These are phyloP conservation scores for Nomada hirtipes DNA, from an alignment of 2,888 invertebrate genomes.

Conservation along the genomic window DNA sequence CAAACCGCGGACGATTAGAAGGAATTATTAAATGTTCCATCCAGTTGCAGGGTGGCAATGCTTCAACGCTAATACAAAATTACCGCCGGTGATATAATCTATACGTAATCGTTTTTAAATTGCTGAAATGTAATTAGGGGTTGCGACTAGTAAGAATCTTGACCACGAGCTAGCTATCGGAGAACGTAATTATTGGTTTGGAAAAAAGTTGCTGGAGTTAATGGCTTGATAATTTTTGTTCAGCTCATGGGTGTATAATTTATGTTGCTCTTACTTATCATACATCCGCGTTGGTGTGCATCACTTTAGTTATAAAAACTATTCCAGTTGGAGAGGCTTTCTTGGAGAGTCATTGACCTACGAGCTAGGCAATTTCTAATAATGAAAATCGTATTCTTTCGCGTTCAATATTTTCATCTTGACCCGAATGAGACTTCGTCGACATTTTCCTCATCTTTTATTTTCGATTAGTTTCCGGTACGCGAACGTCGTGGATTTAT, in stretches of 20 bases:
- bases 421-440: no score
- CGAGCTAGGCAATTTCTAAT: not conserved
- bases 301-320: no score
- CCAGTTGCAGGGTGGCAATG: constrained; percentile 37
- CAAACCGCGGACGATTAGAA: constrained; percentile 34
- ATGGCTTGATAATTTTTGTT: not conserved
- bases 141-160: not conserved
- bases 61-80: constrained; percentile 37
- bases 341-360: not conserved
- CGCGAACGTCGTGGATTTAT: not conserved
- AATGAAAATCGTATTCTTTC: not conserved
- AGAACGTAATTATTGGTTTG: not conserved
- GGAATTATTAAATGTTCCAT: constrained; percentile 27
- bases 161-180: not conserved
- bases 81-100: constrained; percentile 27
- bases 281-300: no score
- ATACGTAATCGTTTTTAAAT: constrained; percentile 7
- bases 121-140: not conserved
- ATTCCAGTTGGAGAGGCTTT: not conserved
- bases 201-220: not conserved
- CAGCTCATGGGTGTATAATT: no score
- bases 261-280: no score
- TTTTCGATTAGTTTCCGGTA: constrained; percentile 12
- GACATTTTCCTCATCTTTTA: not conserved
- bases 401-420: no score